phyloP scores from a whole-genome alignment of 1,140 invertebrate genomes.

The Sminthurinus signatus region DNA sequence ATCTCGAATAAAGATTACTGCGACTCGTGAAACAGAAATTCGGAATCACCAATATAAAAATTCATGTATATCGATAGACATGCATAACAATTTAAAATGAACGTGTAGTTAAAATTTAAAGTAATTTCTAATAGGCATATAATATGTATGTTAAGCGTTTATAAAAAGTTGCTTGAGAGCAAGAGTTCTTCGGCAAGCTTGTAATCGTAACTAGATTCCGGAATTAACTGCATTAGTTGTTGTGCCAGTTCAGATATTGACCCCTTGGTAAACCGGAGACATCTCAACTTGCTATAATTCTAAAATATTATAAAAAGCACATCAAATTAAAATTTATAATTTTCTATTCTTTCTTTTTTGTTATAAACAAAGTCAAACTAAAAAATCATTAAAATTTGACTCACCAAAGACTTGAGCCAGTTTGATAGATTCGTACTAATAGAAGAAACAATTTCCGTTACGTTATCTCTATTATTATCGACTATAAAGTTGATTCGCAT shows the following conservation, averaged over 20 bases:
- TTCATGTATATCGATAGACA: too few relatives aligned
- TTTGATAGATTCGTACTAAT: constrained; percentile 60
- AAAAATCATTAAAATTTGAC: too few relatives aligned
- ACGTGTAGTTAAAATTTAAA: too few relatives aligned
- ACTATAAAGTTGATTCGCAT: constrained; percentile 61
- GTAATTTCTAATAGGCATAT: too few relatives aligned
- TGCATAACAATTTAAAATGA: too few relatives aligned
- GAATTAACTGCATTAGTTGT: constrained; percentile 37
- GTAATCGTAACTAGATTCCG: constrained; percentile 39
- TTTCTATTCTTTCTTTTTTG: too few relatives aligned
- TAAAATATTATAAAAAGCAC: constrained; percentile 29
- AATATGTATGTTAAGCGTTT: too few relatives aligned
- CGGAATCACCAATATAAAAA: too few relatives aligned
- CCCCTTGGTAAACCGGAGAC: constrained; percentile 26
- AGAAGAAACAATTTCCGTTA: constrained; percentile 58
- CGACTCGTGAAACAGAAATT: too few relatives aligned
- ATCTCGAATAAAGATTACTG: too few relatives aligned
- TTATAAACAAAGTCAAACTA: not conserved
- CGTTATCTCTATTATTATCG: constrained; percentile 48
- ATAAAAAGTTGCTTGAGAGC: constrained; percentile 20
- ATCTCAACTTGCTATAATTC: constrained; percentile 38
- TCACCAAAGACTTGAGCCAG: constrained; percentile 65
- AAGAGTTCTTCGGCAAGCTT: constrained; percentile 37
- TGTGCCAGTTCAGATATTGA: constrained; percentile 30
- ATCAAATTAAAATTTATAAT: too few relatives aligned